Conservation (phyloP, 2,113 vertebrate genomes). For the Loxodonta africana region DNA sequence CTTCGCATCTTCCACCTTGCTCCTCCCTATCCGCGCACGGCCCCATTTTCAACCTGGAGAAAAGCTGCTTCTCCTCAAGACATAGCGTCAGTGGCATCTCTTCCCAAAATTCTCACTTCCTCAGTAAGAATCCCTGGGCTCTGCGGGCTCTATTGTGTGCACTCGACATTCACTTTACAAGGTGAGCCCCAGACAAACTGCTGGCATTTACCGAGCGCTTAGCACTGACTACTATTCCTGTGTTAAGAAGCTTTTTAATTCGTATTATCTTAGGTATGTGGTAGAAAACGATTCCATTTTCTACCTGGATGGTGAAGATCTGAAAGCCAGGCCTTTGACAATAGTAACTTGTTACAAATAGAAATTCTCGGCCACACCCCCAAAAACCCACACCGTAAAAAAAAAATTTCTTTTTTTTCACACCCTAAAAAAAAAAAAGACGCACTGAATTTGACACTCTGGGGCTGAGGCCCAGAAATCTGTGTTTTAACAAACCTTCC, state of each 20-base stretch:
- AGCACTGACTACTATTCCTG: not conserved
- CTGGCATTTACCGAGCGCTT: not conserved
- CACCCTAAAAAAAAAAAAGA: too few relatives aligned
- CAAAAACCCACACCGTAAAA: too few relatives aligned
- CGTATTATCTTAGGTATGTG: not conserved
- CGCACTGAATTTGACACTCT: not conserved
- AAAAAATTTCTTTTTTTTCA: too few relatives aligned
- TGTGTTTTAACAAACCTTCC: not conserved
- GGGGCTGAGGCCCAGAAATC: too few relatives aligned
- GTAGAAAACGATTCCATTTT: not conserved
- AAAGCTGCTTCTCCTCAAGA: not conserved
- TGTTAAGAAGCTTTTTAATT: not conserved
- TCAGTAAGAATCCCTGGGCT: not conserved
- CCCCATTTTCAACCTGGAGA: not conserved
- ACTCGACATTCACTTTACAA: not conserved
- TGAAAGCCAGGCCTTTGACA: too few relatives aligned
- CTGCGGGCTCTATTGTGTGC: too few relatives aligned
- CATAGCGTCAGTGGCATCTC: too few relatives aligned
- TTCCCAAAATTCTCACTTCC: not conserved
- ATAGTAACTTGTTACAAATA: too few relatives aligned
- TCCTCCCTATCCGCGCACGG: fast-evolving
- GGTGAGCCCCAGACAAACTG: not conserved
- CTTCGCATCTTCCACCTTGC: not conserved
- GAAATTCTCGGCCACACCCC: too few relatives aligned
- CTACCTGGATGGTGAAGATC: not conserved